phyloP scores from a whole-genome alignment of 2,113 vertebrate genomes.

The Actinemys pallida region DNA sequence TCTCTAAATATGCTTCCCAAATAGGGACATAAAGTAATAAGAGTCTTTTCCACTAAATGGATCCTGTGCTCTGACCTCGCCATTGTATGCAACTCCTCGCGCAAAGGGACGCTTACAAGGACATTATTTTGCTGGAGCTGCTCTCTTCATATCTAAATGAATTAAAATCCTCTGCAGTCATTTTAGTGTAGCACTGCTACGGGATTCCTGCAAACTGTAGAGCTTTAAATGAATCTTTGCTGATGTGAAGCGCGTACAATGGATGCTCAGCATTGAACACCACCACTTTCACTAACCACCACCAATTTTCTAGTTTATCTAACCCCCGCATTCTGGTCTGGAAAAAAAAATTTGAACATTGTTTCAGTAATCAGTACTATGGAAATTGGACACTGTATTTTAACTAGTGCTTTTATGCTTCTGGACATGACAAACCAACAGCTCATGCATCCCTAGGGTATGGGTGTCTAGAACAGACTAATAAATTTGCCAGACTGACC shows the following conservation, averaged over 20 bases:
- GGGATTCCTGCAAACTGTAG: slow-evolving; percentile 6
- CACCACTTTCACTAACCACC: background rate
- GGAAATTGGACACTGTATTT: background rate
- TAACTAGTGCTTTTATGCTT: background rate
- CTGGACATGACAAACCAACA: background rate
- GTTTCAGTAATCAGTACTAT: background rate
- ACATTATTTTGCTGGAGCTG: slow-evolving; percentile 1
- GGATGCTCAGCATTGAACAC: background rate
- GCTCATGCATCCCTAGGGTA: background rate
- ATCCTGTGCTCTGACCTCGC: background rate
- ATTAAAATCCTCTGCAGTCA: slow-evolving; percentile 41
- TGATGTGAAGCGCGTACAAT: background rate
- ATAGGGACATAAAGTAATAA: background rate
- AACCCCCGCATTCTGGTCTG: background rate
- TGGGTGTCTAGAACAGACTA: background rate
- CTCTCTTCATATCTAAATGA: slow-evolving; percentile 14
- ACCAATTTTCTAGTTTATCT: background rate
- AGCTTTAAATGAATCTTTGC: background rate
- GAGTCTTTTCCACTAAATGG: background rate
- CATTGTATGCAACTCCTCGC: background rate
- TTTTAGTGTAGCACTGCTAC: slow-evolving; percentile 11
- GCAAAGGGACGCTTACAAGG: slow-evolving; percentile 22
- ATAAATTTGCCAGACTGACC: background rate
- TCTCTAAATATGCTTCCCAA: background rate
- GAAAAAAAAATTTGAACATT: background rate